These are phyloP conservation scores for Carcinoscorpius rotundicauda DNA, from an alignment of 1,140 invertebrate genomes.

Conservation along the genomic window DNA sequence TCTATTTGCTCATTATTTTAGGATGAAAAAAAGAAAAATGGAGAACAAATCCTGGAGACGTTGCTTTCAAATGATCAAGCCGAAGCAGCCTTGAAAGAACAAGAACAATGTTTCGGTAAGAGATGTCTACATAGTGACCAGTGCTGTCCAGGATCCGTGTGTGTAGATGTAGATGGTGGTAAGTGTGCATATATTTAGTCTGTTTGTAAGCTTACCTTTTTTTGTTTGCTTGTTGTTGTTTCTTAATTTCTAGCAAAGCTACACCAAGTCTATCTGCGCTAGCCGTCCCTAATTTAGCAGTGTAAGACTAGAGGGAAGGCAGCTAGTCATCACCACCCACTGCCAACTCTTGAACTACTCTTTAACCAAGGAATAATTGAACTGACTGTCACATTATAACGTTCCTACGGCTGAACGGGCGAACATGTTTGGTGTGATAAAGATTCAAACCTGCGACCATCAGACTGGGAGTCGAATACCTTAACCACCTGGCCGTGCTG, in stretches of 20 bases:
- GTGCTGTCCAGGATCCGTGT: constrained; percentile 1
- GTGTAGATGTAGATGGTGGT: not conserved
- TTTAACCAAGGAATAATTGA: too few relatives aligned
- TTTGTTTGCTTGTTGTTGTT: not conserved
- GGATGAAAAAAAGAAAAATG: constrained; percentile 1
- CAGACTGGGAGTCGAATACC: too few relatives aligned
- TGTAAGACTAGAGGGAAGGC: too few relatives aligned
- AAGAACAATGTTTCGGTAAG: not conserved
- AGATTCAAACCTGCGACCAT: too few relatives aligned
- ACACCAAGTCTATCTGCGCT: too few relatives aligned
- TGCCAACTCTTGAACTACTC: too few relatives aligned
- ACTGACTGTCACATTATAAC: too few relatives aligned
- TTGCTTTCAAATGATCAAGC: not conserved
- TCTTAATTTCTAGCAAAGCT: not conserved
- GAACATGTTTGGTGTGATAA: too few relatives aligned
- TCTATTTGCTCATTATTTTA: not conserved
- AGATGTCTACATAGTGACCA: not conserved
- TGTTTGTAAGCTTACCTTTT: not conserved
- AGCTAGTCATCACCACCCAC: too few relatives aligned
- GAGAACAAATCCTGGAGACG: not conserved
- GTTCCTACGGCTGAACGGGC: too few relatives aligned
- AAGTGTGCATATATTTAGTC: not conserved
- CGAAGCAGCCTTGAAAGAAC: not conserved
- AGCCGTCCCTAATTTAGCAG: too few relatives aligned
- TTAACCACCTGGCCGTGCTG: too few relatives aligned